Evolutionary conservation across 2,888 invertebrate genomes (phyloP), one percentile per base, ranked within the genome.

Genomic region (Gastrophysa polygoni): DNA sequence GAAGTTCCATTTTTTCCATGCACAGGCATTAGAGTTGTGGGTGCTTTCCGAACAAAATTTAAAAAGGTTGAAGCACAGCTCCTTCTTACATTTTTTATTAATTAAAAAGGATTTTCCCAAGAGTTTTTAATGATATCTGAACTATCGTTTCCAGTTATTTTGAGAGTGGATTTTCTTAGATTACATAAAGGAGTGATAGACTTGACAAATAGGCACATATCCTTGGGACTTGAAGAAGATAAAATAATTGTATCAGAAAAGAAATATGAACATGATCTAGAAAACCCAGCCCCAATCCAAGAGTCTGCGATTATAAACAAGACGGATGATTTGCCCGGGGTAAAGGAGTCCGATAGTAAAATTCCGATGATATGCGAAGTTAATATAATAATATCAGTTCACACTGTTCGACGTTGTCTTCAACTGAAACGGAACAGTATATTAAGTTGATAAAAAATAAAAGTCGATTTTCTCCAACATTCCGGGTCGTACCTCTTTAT

Each of bases 401-500:
- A n/a, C 21, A n/a, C 11, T 24, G 24, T 7, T 5, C 24, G 3
- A 8, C 11, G 20, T 50, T 50, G 14, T 24, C 50, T 3, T 28
- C 8, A 28, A 2, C n/a, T 4, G 21, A 50, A 16, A n/a, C 2
- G 29, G 29, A 32, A 2, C 2, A n/a, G 6, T 50, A 29, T 28
- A 4, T 14, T 2, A 10, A 17, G 2, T 28, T 32, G 2, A 21
- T 17, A 3, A 16, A 11, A 24, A 24, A 29, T 46, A 46, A 2
- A 4, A 11, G 10, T 17, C 11, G 14, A 24, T 50, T 24, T 61
- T 61, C 44, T 58, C 58, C 10, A 18, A 58, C 28, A 18, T 17
- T 14, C 57, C 62, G 5, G 62, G 62, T 14, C 28, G 24, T 10
- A 61, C 62, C 4, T 20, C 20, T 28, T 16, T 50, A 10, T 61